These are phyloP conservation scores for Campoplex capitator DNA, from an alignment of 2,888 invertebrate species.

Conservation along the genomic window DNA sequence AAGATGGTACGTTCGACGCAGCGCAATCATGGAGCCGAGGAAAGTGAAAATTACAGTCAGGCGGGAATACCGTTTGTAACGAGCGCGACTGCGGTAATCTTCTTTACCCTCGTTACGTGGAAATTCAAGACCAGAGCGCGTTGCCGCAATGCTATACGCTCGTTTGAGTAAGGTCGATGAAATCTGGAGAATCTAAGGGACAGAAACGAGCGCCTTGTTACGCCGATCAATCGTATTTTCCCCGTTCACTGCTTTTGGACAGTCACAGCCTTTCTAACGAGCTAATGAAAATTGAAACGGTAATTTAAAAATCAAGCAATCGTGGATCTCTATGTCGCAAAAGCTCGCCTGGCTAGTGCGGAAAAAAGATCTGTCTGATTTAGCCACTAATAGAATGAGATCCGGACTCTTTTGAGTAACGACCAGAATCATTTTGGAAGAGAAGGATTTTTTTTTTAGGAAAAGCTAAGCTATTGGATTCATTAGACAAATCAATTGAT, in stretches of 20 bases:
- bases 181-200: conserved; percentile 36
- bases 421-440: conserved; percentile 29
- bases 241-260: conserved; percentile 53
- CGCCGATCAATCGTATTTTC: conserved; percentile 67
- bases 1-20: conserved; percentile 1
- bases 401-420: neutral
- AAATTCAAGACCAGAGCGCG: conserved; percentile 27
- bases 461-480: conserved; percentile 49
- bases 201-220: conserved; percentile 38
- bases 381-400: conserved; percentile 12
- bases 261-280: conserved; percentile 61
- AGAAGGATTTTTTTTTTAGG: neutral
- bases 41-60: conserved; percentile 55
- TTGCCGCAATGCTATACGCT: conserved; percentile 11
- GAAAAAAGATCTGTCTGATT: conserved; percentile 16
- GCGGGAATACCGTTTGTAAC: conserved; percentile 57
- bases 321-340: neutral
- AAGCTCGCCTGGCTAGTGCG: conserved; percentile 50
- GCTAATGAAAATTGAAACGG: conserved; percentile 71
- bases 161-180: conserved; percentile 33
- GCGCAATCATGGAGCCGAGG: conserved; percentile 4
- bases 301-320: conserved; percentile 70
- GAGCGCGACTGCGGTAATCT: conserved; percentile 63
- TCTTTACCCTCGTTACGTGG: conserved; percentile 59
- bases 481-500: neutral